phyloP scores from a whole-genome alignment of 2,797 vertebrate genomes.

The Periparus ater region DNA sequence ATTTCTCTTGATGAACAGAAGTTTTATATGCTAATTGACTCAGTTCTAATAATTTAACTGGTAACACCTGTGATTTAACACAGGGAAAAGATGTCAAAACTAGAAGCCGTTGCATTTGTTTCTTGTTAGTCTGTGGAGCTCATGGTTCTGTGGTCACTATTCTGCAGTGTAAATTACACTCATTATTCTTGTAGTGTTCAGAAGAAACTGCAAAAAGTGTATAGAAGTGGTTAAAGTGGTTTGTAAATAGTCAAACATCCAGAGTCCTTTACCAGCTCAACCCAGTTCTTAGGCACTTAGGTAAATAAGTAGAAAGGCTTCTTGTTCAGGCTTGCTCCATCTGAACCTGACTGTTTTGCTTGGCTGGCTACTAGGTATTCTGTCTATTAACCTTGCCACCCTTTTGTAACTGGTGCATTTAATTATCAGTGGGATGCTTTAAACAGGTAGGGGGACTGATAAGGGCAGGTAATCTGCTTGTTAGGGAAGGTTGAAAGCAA shows the following conservation, averaged over 20 bases:
- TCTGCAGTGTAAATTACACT: conserved; percentile 15
- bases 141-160: neutral
- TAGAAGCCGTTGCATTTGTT: neutral
- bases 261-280: conserved; percentile 81
- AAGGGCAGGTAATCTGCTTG: conserved; percentile 73
- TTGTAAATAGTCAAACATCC: conserved; percentile 79
- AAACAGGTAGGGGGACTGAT: conserved; percentile 85
- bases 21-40: neutral
- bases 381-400: conserved; percentile 96
- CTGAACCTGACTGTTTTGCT: conserved; percentile 91
- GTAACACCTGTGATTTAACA: neutral
- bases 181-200: conserved; percentile 18
- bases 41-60: neutral
- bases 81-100: neutral
- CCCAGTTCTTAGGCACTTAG: conserved; percentile 78
- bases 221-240: conserved; percentile 74
- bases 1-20: neutral
- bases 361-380: conserved; percentile 92
- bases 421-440: conserved; percentile 89
- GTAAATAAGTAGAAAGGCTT: conserved; percentile 85
- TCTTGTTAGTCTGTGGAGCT: neutral
- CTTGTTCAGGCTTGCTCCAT: conserved; percentile 90
- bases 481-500: conserved; percentile 67
- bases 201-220: conserved; percentile 62
- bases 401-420: conserved; percentile 92